phyloP scores from a whole-genome alignment of 2,113 vertebrate species.

The Chloropsis hardwickii region DNA sequence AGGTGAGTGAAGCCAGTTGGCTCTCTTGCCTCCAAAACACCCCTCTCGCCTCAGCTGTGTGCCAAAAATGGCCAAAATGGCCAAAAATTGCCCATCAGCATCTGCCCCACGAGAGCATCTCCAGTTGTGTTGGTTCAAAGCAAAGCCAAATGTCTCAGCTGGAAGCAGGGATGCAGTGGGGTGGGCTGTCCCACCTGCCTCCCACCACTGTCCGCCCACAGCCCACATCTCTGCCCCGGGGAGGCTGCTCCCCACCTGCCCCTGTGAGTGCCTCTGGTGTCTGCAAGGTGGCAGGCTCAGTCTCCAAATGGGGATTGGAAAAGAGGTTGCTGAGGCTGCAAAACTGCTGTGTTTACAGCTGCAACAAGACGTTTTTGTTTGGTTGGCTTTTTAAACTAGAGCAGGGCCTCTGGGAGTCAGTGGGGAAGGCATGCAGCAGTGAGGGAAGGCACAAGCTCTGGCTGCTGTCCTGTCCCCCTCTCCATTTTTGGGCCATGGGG shows the following conservation, averaged over 20 bases:
- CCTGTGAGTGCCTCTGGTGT: not conserved
- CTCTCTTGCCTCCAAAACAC: not conserved
- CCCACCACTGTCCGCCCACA: not conserved
- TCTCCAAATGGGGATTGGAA: not conserved
- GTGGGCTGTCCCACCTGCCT: not conserved
- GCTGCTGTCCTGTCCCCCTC: not conserved
- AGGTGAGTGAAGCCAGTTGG: not conserved
- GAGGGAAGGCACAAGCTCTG: not conserved
- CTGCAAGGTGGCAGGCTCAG: not conserved
- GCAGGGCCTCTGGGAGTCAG: not conserved
- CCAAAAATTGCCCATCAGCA: not conserved
- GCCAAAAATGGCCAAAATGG: no score
- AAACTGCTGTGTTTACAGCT: not conserved
- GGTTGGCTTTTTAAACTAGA: not conserved
- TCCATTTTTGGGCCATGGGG: not conserved
- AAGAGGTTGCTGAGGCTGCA: not conserved
- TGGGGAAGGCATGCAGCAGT: not conserved
- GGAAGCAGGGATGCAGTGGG: not conserved
- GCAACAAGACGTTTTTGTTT: not conserved
- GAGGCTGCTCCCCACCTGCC: not conserved
- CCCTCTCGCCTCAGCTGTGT: not conserved
- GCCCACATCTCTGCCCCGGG: not conserved
- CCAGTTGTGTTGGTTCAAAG: not conserved
- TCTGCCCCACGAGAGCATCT: not conserved
- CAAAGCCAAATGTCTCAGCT: not conserved